These are phyloP conservation scores for Bugula neritina DNA, from an alignment of 2,888 invertebrate genomes.

Conservation along the genomic window DNA sequence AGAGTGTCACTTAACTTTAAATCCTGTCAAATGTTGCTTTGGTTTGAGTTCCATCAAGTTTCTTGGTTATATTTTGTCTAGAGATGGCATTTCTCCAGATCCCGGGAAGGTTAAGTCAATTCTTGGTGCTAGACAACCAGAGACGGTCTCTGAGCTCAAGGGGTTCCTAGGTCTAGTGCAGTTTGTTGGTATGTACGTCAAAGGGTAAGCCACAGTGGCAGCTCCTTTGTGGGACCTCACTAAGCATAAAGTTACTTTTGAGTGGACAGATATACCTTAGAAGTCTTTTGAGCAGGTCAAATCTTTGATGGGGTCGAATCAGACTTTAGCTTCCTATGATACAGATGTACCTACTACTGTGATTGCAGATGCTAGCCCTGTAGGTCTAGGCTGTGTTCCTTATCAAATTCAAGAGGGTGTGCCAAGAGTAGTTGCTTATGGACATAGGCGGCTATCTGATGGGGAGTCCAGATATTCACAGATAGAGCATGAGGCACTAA, in stretches of 20 bases:
- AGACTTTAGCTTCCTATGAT: background rate
- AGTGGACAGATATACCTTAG: no score
- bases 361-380: background rate
- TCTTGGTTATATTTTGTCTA: background rate
- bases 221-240: background rate
- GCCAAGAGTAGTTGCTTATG: no score
- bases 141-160: background rate
- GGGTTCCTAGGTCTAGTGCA: background rate
- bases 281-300: background rate
- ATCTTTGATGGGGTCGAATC: background rate
- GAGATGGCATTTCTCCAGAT: background rate
- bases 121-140: background rate
- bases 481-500: background rate
- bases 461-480: background rate
- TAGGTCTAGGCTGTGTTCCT: background rate
- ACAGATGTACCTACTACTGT: background rate
- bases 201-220: background rate
- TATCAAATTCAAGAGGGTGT: background rate
- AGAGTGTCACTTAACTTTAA: background rate
- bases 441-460: background rate
- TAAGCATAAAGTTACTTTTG: background rate
- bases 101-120: background rate
- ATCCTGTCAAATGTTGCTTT: background rate
- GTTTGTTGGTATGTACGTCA: background rate
- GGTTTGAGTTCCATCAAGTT: no score